Base-by-base conservation (phyloP, 2,797 vertebrate species). In the Micropoecilia bifurca region DNA sequence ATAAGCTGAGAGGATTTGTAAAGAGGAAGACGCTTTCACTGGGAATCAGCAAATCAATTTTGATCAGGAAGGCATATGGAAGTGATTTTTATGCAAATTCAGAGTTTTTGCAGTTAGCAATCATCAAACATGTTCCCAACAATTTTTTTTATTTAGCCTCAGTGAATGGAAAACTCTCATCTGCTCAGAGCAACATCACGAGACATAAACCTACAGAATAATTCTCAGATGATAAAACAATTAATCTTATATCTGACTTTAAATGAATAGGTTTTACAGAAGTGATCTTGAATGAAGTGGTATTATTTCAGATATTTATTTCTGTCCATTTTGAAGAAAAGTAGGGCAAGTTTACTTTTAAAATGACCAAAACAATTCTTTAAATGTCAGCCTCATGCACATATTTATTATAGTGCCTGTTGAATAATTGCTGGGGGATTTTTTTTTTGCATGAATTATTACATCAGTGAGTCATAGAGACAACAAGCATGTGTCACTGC, bases 211-310 rank as follows among this genome's bases (percentile, higher is more conserved):
- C 30, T 53, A 39, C n/a, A 41, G 36, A 55, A 41, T 16, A 36
- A 50, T 18, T 50, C 28, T 73, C 13, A 48, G 30, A 59, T 2
- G 53, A 3, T 20, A 90, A 77, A 82, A 57, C 74, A 85, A 84
- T 87, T 80, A 74, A 85, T 91, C 18, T 22, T 14, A 20, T 66
- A 39, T 3, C 3, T 22, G 18, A 20, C 2, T 69, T 69, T 69
- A 69, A 43, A 0, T 43, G 41, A 43, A 69, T n/a, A 69, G 10
- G 33, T 20, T 25, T 36, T 41, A 25, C 7, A 41, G 20, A 20
- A 4, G 20, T 66, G 61, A 66, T 39, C 33, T 39, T 20, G 22
- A 20, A 39, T 66, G 33, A 39, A 66, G 61, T 39, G 18, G 14
- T 39, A 22, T 20, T 33, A 8, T 66, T 66, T 66, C 13, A 10